Evolutionary conservation across 30 jellyfish, hydroid and myxozoan species (phyloP), one percentile per base, ranked within the genome.

Genomic region (Aurelia sp.): DNA sequence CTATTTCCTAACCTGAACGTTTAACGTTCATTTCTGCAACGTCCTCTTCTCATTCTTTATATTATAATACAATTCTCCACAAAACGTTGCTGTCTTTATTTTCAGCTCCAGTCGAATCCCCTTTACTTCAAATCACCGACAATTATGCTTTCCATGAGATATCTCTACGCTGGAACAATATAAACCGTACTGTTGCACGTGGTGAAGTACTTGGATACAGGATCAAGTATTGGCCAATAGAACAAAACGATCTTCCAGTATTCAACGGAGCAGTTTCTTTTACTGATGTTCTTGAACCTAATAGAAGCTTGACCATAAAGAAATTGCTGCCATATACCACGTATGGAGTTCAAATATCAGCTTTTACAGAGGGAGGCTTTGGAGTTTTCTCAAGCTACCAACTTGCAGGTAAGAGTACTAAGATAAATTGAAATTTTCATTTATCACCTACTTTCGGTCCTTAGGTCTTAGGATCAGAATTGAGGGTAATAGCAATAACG

Each of bases 131-230:
- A 35, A 67, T 82, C 67, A 82, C 62, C 17, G 92, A 82, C 61
- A 69, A 17, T 13, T 82, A 70, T 48, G 71, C 50, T 40, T 69
- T 82, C 60, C 22, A 82, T 15, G 79, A 82, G 31, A 41, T 69
- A 48, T 52, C 86, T 22, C 53, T 82, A 68, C 20, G 70, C 2
- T 82, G 92, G 92, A 58, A 12, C n/a, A 74, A 55, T 3, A 57
- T 82, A 15, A 82, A 61, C 47, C 33, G 60, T 33, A 52, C 71
- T 0, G 40, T 62, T 18, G 85, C 92, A n/a, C 76, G 64, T 69
- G 92, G 92, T 6, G 85, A 82, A 57, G 92, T 82, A 3, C 85
- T 82, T 5, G 92, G 92, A 37, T 82, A 82, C 59, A 72, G 79
- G 16, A 82, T 82, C 17, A 20, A 15, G 16, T 82, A 71, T 57